These are phyloP conservation scores for Lordiphosa stackelbergi DNA, from an alignment of 1,140 invertebrate species.

Conservation along the genomic window DNA sequence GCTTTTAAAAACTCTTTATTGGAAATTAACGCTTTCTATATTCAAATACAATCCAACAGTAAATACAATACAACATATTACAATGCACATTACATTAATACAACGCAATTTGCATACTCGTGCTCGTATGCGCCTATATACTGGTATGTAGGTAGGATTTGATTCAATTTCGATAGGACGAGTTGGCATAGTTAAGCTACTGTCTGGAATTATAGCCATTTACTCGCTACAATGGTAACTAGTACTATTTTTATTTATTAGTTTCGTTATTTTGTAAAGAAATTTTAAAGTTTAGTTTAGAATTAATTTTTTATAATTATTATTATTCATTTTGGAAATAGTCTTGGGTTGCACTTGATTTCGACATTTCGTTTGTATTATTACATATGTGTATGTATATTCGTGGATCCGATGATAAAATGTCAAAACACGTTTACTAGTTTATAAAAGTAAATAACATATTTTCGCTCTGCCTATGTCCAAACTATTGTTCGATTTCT, in stretches of 20 bases:
- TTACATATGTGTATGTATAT: slow-evolving; percentile 7
- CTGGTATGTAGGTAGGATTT: slow-evolving; percentile 3
- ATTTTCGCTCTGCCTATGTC: slow-evolving; percentile 23
- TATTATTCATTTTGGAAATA: slow-evolving; percentile 34
- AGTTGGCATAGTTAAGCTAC: slow-evolving; percentile 10
- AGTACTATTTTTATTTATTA: slow-evolving; percentile 17
- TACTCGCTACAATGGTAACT: slow-evolving; percentile 48
- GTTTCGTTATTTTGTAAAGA: slow-evolving; percentile 17
- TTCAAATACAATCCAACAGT: slow-evolving; percentile 75
- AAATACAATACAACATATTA: slow-evolving; percentile 73
- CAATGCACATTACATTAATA: slow-evolving; percentile 67
- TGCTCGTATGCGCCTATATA: not conserved
- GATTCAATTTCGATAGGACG: slow-evolving; percentile 12
- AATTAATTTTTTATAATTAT: slow-evolving; percentile 11
- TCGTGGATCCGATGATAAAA: slow-evolving; percentile 20
- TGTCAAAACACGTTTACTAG: slow-evolving; percentile 30
- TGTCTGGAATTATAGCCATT: not conserved
- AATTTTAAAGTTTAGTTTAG: slow-evolving; percentile 15
- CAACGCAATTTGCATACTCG: slow-evolving; percentile 30
- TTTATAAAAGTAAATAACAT: slow-evolving; percentile 53
- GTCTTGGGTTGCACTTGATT: slow-evolving; percentile 34
- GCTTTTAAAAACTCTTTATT: slow-evolving; percentile 69
- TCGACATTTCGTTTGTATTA: slow-evolving; percentile 3
- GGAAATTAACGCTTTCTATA: slow-evolving; percentile 69
- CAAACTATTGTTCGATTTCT: slow-evolving; percentile 51